phyloP scores from a whole-genome alignment of 2,113 vertebrate genomes.

The Corythoichthys intestinalis region DNA sequence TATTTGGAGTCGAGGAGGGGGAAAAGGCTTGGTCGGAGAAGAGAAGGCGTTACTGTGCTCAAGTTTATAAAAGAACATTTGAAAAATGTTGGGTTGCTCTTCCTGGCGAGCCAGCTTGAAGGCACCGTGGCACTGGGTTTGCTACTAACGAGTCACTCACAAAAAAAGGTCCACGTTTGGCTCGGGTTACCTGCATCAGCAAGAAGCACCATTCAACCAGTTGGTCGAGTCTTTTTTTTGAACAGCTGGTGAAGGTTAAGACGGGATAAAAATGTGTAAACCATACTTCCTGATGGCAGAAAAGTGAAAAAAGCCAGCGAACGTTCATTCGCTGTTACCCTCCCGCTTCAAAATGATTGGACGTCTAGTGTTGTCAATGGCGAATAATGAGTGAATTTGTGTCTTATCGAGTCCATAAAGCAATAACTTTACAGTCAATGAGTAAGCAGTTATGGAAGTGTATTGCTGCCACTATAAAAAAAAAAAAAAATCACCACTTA shows the following conservation, averaged over 20 bases:
- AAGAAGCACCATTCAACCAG: slow-evolving; percentile 1
- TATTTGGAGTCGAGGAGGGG: not conserved
- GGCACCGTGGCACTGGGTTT: slow-evolving; percentile 1
- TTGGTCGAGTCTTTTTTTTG: not conserved
- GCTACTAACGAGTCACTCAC: slow-evolving; percentile 1
- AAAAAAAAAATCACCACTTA: no score
- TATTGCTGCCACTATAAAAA: no score
- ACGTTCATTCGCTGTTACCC: no score
- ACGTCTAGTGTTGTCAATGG: no score
- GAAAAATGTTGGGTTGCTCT: not conserved
- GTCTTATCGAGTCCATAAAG: no score
- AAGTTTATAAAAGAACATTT: not conserved
- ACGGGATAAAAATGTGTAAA: not conserved
- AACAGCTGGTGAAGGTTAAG: not conserved
- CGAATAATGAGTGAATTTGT: no score
- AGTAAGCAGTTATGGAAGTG: no score
- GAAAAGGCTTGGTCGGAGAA: not conserved
- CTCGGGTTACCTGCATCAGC: slow-evolving; percentile 1
- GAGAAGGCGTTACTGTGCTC: not conserved
- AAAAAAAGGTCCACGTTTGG: slow-evolving; percentile 4
- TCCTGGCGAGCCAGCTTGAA: slow-evolving; percentile 4
- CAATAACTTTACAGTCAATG: no score
- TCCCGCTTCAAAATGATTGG: no score
- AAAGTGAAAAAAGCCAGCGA: not conserved
- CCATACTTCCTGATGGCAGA: not conserved